Conservation (phyloP, 2,797 vertebrate species). For the Anguilla megastoma region DNA sequence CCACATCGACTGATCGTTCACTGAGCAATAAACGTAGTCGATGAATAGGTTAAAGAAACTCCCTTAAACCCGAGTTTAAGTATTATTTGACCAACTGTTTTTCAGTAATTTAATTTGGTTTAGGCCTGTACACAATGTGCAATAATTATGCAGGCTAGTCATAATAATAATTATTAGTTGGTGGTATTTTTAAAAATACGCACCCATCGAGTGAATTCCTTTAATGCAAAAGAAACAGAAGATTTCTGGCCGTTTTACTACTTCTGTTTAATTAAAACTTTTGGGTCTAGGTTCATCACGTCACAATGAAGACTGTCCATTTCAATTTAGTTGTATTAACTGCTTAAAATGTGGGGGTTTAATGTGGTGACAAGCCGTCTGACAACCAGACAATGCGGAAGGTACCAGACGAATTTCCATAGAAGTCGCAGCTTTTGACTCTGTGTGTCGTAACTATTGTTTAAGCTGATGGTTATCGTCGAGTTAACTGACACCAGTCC, state of each 20-base stretch:
- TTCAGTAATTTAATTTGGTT: background rate
- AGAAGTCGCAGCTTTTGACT: constrained; percentile 59
- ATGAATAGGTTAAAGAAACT: background rate
- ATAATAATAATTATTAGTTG: background rate
- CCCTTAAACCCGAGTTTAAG: background rate
- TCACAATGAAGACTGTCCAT: background rate
- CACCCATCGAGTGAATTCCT: background rate
- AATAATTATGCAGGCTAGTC: no score
- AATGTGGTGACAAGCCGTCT: constrained; percentile 57
- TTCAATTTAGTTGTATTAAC: background rate
- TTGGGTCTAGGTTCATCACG: background rate
- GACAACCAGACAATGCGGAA: constrained; percentile 58
- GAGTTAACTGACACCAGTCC: background rate
- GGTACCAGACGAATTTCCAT: constrained; percentile 62
- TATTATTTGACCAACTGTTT: background rate
- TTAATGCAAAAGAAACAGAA: background rate
- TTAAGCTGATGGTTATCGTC: constrained; percentile 39
- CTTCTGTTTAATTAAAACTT: background rate
- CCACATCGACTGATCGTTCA: constrained; percentile 45
- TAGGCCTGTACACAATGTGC: no score
- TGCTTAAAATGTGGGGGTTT: background rate
- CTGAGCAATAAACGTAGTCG: background rate
- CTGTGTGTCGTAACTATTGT: constrained; percentile 63
- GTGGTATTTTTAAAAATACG: background rate
- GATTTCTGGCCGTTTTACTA: background rate